A percentile compares a stretch with the other conserved stretches of the same genome.
Evolutionary conservation across 1,140 invertebrate species (phyloP).

Genomic region (Telenomus remus): DNA sequence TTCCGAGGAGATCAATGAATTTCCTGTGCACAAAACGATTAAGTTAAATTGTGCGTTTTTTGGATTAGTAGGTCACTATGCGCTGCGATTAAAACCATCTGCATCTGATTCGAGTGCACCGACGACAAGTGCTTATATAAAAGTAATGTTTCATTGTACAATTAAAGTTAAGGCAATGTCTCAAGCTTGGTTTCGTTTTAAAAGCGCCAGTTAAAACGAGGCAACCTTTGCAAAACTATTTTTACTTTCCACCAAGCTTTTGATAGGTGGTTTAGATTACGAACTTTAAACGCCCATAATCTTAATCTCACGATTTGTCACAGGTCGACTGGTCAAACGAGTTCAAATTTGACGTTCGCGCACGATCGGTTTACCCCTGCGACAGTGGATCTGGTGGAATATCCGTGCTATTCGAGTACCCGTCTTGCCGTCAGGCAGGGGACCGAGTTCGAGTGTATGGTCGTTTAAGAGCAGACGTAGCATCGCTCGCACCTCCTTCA

Average conservation of each 20-base stretch:
- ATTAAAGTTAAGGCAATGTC: slow-evolving; percentile 1
- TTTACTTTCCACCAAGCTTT: no score
- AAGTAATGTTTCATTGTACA: slow-evolving; percentile 69
- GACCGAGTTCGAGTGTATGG: slow-evolving; percentile 86
- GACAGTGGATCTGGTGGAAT: slow-evolving; percentile 81
- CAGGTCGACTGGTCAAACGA: slow-evolving; percentile 88
- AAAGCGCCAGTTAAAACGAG: no score
- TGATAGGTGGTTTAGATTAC: no score
- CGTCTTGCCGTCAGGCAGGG: slow-evolving; percentile 84
- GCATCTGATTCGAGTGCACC: slow-evolving; percentile 73
- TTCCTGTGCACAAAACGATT: slow-evolving; percentile 80
- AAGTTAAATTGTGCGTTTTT: slow-evolving; percentile 84
- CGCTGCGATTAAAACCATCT: slow-evolving; percentile 79
- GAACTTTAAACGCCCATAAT: no score
- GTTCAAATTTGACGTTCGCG: slow-evolving; percentile 88
- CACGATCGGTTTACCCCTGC: slow-evolving; percentile 86
- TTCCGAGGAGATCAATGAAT: slow-evolving; percentile 82
- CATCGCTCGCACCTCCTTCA: slow-evolving; percentile 77
- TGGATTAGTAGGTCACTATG: slow-evolving; percentile 85
- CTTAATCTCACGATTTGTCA: slow-evolving; percentile 40
- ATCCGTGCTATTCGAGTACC: slow-evolving; percentile 87
- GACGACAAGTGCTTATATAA: slow-evolving; percentile 80
- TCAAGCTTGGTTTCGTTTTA: not conserved
- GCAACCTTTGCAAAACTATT: no score
- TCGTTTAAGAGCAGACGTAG: slow-evolving; percentile 80